Evolutionary conservation across 2,888 invertebrate species (phyloP), one percentile per base, ranked within the genome.

Genomic region (Platycheirus rosarum): DNA sequence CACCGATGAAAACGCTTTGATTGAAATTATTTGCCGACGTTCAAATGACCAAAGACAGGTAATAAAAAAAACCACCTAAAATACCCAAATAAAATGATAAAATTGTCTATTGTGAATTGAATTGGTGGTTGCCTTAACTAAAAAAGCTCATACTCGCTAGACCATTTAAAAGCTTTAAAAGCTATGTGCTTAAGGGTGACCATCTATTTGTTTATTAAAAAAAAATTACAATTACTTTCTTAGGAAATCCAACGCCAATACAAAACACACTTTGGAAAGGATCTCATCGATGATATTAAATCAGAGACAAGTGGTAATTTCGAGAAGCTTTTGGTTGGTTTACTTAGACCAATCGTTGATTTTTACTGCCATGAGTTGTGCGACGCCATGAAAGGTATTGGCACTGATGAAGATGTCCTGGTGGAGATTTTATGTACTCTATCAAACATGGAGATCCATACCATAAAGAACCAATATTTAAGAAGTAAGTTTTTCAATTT

Each of bases 281-380:
- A 96, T 88, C 91, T 97, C 23, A 92, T 96, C 51, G 94, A 95
- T 44, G 96, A 97, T 86, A 91, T 97, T 86, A 97, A 96, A 90
- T 95, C 96, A 86, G 98, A 98, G 91, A 93, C 97, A 16, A 95
- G 94, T 86, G 98, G 97, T 2, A 95, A 95, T 87, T 97, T 98
- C 88, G 96, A 97, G 88, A 95, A 96, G 79, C 92, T 96, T 0
- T 88, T 97, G 0, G 91, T 97, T 6, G 96, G 96, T 0, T 90
- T 98, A 78, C 95, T 97, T 94, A 96, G 95, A 20, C 96, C 96
- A 0, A 91, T 95, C 49, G 95, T 95, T 0, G 95, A 97, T 88
- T 97, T 93, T 90, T 96, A 97, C 89, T 90, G 90, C 13, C 96
- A 96, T 4, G 94, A 97, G 89, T 90, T 98, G 26, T 94, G 96